Evolutionary conservation across 2,888 invertebrate species (phyloP), one percentile per base, ranked within the genome.

Genomic region (Idaea biselata): DNA sequence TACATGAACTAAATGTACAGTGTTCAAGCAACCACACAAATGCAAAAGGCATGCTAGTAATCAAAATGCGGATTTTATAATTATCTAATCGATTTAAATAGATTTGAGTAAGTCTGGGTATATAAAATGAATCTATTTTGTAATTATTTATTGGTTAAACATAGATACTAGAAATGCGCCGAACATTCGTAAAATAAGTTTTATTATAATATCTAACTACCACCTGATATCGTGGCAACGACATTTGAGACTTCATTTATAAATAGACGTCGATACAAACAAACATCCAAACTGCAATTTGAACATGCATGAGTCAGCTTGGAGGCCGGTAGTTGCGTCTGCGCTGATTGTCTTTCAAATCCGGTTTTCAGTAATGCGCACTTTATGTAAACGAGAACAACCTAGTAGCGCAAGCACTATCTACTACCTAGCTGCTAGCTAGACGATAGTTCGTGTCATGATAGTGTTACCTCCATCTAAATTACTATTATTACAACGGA

Each of bases 321-420:
- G 73, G 80, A 81, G 80, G 78, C 75, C 77, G 76, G 64, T 33
- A 61, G 63, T 70, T 77, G 77, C 76, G 80, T 77, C 76, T 73
- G 77, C 71, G 74, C 68, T 73, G 79, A 74, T 81, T 74, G 75
- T 81, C 79, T 80, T 78, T 81, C 76, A 79, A 88, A 87, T 87
- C 89, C 89, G 88, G 89, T 88, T 88, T 73, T 68, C 75, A 73
- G 73, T 73, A 74, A 70, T 63, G 69, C 71, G 68, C 74, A 69
- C 64, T 68, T 76, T 74, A 75, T 76, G 75, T 75, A 69, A 76
- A 77, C 44, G 44, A 44, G 44, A 44, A 44, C 44, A 44, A 44
- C 8, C 44, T 8, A 44, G 44, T 44, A 44, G 44, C 44, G 7
- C 44, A 44, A 44, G 11, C 44, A 11, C 44, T 25, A 25, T 25